These are phyloP conservation scores for Anneissia japonica DNA, from an alignment of 35 echinoderm and acorn worm species.

Conservation along the genomic window DNA sequence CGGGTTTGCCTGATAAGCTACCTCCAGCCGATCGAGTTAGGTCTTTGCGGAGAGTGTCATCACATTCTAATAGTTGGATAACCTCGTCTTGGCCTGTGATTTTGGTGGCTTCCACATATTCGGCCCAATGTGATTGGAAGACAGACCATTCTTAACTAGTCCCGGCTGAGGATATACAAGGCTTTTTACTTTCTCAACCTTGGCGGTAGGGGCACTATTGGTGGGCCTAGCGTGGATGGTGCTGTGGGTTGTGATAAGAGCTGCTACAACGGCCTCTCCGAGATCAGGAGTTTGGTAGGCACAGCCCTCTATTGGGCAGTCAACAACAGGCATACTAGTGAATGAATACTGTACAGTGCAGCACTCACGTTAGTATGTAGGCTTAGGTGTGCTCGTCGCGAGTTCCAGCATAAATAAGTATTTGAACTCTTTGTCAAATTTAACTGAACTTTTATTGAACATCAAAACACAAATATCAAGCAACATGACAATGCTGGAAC, in stretches of 20 bases:
- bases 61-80: slow-evolving; percentile 41
- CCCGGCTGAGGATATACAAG: neutral
- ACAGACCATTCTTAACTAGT: neutral
- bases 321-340: too few relatives aligned
- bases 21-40: slow-evolving; percentile 22
- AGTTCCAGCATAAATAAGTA: too few relatives aligned
- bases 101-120: slow-evolving; percentile 36
- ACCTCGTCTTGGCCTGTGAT: slow-evolving; percentile 33
- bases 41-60: slow-evolving; percentile 27
- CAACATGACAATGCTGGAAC: too few relatives aligned
- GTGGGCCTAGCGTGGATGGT: neutral
- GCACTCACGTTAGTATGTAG: too few relatives aligned
- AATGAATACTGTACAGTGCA: too few relatives aligned
- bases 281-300: neutral
- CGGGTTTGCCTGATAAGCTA: slow-evolving; percentile 21
- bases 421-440: too few relatives aligned
- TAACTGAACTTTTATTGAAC: too few relatives aligned
- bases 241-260: neutral
- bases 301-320: neutral
- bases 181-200: neutral
- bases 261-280: neutral
- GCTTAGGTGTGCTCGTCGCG: too few relatives aligned
- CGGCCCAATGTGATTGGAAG: neutral
- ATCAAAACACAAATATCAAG: too few relatives aligned
- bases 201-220: neutral